phyloP scores from a whole-genome alignment of 2,113 vertebrate species.

The Campylorhamphus procurvoides region DNA sequence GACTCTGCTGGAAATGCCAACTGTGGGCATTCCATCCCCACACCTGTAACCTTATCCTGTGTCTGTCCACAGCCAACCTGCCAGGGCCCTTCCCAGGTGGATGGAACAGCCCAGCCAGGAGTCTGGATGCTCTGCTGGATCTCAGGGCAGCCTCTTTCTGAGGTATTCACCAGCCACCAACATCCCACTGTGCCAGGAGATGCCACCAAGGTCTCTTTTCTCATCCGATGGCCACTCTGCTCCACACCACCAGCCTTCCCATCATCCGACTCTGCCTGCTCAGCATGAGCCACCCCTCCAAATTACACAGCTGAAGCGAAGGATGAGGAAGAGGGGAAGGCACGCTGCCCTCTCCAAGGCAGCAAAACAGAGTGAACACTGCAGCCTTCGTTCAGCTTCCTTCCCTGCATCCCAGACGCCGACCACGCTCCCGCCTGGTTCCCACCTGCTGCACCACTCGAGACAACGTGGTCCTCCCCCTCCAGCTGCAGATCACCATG shows the following conservation, averaged over 20 bases:
- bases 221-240: fast-evolving
- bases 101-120: neutral
- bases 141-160: neutral
- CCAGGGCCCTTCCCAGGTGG: neutral
- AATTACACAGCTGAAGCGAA: neutral
- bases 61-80: neutral
- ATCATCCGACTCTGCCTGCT: neutral
- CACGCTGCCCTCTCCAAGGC: neutral
- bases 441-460: neutral
- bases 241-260: neutral
- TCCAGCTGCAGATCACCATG: neutral
- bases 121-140: neutral
- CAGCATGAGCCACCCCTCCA: neutral
- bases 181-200: fast-evolving
- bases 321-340: neutral
- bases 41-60: neutral
- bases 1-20: neutral
- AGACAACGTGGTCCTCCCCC: neutral
- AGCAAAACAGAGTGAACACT: neutral
- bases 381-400: neutral
- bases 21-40: neutral
- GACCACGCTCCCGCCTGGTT: neutral
- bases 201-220: neutral
- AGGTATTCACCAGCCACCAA: neutral
- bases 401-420: neutral